Evolutionary conservation across 2,113 vertebrate genomes (phyloP).

Genomic region (Globicephala melas): DNA sequence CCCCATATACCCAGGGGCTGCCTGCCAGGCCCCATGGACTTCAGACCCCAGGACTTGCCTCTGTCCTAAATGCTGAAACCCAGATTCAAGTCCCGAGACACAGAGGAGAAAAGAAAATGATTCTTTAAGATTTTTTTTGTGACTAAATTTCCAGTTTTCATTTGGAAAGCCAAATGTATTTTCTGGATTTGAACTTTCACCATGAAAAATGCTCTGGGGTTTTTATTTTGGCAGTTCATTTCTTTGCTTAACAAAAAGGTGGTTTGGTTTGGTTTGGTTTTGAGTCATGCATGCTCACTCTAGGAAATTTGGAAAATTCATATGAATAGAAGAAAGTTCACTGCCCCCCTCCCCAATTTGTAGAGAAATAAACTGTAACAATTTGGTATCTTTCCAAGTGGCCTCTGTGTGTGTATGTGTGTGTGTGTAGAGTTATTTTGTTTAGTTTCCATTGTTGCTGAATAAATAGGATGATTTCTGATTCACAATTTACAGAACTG

Average conservation of each 20-base stretch:
- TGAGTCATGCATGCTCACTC: not conserved
- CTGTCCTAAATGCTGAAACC: not conserved
- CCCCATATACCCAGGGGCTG: not conserved
- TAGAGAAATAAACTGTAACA: not conserved
- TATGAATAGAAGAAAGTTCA: not conserved
- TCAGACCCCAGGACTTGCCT: not conserved
- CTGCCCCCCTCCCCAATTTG: not conserved
- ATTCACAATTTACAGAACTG: not conserved
- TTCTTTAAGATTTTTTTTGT: not conserved
- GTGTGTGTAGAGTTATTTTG: not conserved
- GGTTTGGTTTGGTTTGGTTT: not conserved
- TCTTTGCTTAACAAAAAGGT: not conserved
- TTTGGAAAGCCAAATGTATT: not conserved
- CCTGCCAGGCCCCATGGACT: not conserved
- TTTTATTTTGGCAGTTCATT: not conserved
- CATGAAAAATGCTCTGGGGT: not conserved
- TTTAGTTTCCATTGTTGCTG: not conserved
- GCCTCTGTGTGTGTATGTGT: no score
- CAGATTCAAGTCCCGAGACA: not conserved
- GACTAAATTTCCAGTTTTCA: not conserved
- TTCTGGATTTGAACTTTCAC: not conserved
- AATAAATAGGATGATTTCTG: constrained; percentile 22
- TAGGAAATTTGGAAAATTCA: not conserved
- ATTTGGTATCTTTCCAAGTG: not conserved
- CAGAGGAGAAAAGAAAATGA: not conserved